These are phyloP conservation scores for Oreocharis arfaki DNA, from an alignment of 2,113 vertebrate species.

Conservation along the genomic window DNA sequence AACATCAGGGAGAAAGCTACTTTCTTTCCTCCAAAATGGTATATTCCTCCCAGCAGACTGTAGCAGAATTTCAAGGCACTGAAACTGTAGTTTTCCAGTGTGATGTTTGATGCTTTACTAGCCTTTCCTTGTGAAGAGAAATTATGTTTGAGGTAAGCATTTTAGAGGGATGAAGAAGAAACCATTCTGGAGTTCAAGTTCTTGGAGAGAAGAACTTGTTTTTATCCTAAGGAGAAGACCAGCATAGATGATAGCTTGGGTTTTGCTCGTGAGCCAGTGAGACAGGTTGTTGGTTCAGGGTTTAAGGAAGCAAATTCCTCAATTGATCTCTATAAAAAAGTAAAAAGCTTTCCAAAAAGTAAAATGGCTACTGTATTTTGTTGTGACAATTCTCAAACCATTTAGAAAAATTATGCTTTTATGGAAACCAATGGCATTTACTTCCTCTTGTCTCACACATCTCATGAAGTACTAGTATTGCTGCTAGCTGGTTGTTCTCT, in stretches of 20 bases:
- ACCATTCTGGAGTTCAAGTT: neutral
- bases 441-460: neutral
- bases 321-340: neutral
- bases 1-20: neutral
- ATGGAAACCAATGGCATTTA: neutral
- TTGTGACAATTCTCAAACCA: neutral
- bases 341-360: neutral
- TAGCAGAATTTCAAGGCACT: neutral
- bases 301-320: neutral
- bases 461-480: neutral
- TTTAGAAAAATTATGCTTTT: neutral
- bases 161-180: neutral
- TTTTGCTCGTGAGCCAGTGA: neutral
- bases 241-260: neutral
- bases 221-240: neutral
- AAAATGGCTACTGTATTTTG: neutral
- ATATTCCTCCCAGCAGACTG: neutral
- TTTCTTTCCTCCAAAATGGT: neutral
- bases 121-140: neutral
- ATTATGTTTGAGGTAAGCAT: neutral
- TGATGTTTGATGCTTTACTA: neutral
- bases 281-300: neutral
- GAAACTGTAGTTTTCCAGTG: neutral
- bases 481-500: neutral
- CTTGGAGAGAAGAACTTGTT: neutral